phyloP scores from a whole-genome alignment of 2,113 vertebrate genomes.

The Galeopterus variegatus region DNA sequence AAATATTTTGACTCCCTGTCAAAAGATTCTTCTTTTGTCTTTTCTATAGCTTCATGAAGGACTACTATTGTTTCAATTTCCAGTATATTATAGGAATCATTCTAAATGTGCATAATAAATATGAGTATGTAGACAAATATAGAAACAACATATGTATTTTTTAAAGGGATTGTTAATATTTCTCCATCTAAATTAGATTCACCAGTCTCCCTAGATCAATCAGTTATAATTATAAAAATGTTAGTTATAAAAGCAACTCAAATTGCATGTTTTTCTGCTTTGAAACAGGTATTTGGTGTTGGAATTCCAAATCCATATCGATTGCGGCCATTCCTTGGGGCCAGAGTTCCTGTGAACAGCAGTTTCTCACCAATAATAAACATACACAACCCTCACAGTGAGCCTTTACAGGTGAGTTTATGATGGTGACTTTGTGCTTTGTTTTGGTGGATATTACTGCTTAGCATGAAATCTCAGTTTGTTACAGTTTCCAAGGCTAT shows the following conservation, averaged over 20 bases:
- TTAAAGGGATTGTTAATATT: not conserved
- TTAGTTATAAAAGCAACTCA: not conserved
- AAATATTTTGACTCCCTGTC: not conserved
- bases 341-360: conserved; percentile 99
- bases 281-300: conserved; percentile 97
- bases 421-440: not conserved
- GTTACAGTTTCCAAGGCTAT: not conserved
- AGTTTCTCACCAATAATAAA: conserved; percentile 99
- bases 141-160: not conserved
- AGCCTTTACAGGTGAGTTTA: conserved; percentile 95
- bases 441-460: conserved; percentile 24
- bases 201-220: not conserved
- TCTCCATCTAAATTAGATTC: conserved; percentile 6
- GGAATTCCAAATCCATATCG: conserved; percentile 98
- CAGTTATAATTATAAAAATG: not conserved
- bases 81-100: not conserved
- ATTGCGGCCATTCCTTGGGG: conserved; percentile 97
- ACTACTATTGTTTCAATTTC: not conserved
- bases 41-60: not conserved
- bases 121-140: not conserved
- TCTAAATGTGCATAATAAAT: conserved; percentile 3
- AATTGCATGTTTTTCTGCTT: conserved; percentile 27
- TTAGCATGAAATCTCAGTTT: conserved; percentile 11
- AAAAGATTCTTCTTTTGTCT: not conserved
- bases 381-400: conserved; percentile 98